phyloP scores from a whole-genome alignment of 1,140 invertebrate genomes.

The Heliconius hewitsoni region DNA sequence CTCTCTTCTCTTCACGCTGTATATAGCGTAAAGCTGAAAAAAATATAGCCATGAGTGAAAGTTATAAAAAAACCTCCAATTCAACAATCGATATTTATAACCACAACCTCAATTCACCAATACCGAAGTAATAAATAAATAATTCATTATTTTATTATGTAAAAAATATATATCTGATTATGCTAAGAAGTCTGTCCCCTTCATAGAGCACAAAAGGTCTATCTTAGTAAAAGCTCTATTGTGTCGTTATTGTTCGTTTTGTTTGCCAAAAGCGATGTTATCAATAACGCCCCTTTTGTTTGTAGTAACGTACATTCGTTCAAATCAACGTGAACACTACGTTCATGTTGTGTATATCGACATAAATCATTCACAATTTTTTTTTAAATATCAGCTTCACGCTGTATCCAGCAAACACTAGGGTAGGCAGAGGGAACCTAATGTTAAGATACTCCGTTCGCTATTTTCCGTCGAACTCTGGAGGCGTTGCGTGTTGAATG shows the following conservation, averaged over 20 bases:
- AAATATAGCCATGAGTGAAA: too few species aligned
- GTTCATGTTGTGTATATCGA: not conserved
- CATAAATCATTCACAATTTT: slow-evolving; percentile 14
- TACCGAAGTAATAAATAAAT: not conserved
- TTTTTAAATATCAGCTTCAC: too few species aligned
- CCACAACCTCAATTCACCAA: not conserved
- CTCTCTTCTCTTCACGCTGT: too few species aligned
- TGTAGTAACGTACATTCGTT: slow-evolving; percentile 30
- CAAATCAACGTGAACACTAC: slow-evolving; percentile 23
- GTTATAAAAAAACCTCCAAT: not conserved
- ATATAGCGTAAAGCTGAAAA: too few species aligned
- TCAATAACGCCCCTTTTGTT: slow-evolving; percentile 49
- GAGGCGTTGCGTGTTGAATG: too few species aligned
- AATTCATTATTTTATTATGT: slow-evolving; percentile 8
- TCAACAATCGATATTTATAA: not conserved
- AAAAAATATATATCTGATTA: slow-evolving; percentile 39
- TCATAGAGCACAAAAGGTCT: slow-evolving; percentile 51
- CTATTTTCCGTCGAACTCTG: too few species aligned
- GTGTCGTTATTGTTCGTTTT: slow-evolving; percentile 62
- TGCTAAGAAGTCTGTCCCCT: slow-evolving; percentile 45
- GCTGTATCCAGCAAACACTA: too few species aligned
- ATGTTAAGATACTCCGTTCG: too few species aligned
- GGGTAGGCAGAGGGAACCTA: too few species aligned
- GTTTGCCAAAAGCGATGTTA: slow-evolving; percentile 60
- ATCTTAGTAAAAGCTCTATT: slow-evolving; percentile 66